Conservation (phyloP, 2,888 invertebrate species). For the Amorpha juglandis region DNA sequence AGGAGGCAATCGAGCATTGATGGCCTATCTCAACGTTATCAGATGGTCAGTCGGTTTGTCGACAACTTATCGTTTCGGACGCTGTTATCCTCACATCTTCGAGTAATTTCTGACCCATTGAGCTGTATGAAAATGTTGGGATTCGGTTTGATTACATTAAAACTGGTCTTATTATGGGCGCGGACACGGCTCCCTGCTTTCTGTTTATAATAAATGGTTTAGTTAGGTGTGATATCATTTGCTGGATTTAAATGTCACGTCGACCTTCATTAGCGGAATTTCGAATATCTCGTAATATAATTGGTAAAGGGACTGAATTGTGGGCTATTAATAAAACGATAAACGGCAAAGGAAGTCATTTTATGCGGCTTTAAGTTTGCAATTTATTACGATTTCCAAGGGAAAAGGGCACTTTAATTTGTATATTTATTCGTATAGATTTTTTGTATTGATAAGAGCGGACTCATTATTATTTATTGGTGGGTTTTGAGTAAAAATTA, state of each 20-base stretch:
- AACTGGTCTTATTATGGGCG: slow-evolving; percentile 38
- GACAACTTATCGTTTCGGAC: slow-evolving; percentile 57
- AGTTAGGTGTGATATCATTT: slow-evolving; percentile 13
- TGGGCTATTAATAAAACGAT: not conserved
- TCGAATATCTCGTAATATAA: not conserved
- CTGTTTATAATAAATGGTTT: slow-evolving; percentile 8
- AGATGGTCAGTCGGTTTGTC: slow-evolving; percentile 60
- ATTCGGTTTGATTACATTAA: slow-evolving; percentile 59
- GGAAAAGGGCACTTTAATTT: not conserved
- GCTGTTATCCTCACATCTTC: slow-evolving; percentile 53
- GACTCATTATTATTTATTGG: no score
- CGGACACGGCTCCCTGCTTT: slow-evolving; percentile 17
- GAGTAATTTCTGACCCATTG: slow-evolving; percentile 60
- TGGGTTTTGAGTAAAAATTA: not conserved
- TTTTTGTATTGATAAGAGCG: not conserved
- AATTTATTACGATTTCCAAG: not conserved
- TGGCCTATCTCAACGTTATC: slow-evolving; percentile 47
- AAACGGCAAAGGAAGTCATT: not conserved
- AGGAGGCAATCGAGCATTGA: slow-evolving; percentile 41
- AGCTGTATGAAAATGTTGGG: slow-evolving; percentile 46
- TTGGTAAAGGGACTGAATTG: not conserved
- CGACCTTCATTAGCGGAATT: not conserved
- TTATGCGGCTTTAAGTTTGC: not conserved
- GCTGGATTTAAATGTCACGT: not conserved
- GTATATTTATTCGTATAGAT: not conserved